Evolutionary conservation across 2,797 vertebrate species (phyloP), one percentile per base, ranked within the genome.

Genomic region (Pseudochaenichthys georgianus): DNA sequence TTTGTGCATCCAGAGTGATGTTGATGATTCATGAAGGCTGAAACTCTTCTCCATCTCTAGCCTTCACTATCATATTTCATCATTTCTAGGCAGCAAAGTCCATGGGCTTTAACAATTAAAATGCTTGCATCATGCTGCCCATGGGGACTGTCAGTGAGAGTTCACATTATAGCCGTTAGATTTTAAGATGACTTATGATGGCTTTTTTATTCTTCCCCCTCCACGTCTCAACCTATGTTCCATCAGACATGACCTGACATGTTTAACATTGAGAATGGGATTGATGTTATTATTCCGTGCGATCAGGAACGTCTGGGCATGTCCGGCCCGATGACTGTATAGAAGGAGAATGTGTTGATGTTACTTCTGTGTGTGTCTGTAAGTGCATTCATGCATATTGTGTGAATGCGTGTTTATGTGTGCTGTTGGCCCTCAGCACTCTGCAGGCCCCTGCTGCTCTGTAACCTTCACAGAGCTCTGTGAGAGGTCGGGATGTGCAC

Each of bases 401-500:
- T 78, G 78, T 76, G 55, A 67, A 54, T 63, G 62, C 13, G 15
- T 65, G 66, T 77, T 64, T 61, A 2, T 54, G 47, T 73, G 21
- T 38, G 74, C 41, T 4, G 6, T 58, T 21, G 60, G 69, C 66
- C 63, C 31, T 64, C 63, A 15, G 74, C 67, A 9, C 73, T 85
- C 28, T n/a, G 52, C 28, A 0, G 53, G 54, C 34, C 34, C 70
- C 31, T 42, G 75, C 66, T 66, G 77, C 59, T 83, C 47, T 66
- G 48, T 75, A 66, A 78, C 86, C 80, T 81, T 84, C 67, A 46
- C 52, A 21, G 54, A 80, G 72, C 80, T 64, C 72, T 23, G 43
- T 64, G 68, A 76, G 51, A 75, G 81, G 78, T 83, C 77, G 70
- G 61, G 75, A 73, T 60, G 70, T 80, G 77, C 83, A 65, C 77